Percentiles rank a stretch among this genome's conserved stretches.
phyloP scores from a whole-genome alignment of 2,113 vertebrate genomes.

The Ploceus nigricollis region DNA sequence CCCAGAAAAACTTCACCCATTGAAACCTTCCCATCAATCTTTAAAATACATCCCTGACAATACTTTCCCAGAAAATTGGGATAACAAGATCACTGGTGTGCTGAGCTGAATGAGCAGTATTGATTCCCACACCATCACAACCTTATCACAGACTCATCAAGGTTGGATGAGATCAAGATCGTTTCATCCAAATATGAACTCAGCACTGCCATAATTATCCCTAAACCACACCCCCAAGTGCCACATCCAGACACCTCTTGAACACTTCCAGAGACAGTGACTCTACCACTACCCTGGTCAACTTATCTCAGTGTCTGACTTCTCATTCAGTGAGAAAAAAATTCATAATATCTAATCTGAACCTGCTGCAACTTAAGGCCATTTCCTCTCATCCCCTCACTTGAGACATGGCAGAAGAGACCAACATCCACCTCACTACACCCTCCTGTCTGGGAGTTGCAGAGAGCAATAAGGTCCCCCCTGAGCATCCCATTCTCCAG shows the following conservation, averaged over 20 bases:
- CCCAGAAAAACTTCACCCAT: not conserved
- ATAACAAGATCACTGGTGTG: not conserved
- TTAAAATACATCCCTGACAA: not conserved
- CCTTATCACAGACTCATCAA: not conserved
- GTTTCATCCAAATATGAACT: not conserved
- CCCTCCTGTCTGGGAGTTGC: not conserved
- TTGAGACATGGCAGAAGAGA: not conserved
- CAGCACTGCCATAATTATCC: not conserved
- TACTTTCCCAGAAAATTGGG: not conserved
- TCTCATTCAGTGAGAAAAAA: too few species aligned
- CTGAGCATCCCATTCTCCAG: not conserved
- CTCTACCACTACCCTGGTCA: not conserved
- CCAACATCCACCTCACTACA: not conserved
- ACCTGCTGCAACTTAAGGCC: not conserved
- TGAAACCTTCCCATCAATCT: not conserved
- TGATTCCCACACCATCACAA: not conserved
- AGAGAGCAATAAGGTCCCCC: not conserved
- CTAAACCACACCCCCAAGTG: not conserved
- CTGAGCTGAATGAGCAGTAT: not conserved
- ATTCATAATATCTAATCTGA: not conserved
- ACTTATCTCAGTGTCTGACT: not conserved
- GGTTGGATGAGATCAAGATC: not conserved
- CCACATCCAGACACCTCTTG: not conserved
- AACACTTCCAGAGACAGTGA: not conserved
- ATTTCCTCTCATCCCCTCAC: not conserved